Evolutionary conservation across 2,888 invertebrate species (phyloP).

Genomic region (Drosophila merina): DNA sequence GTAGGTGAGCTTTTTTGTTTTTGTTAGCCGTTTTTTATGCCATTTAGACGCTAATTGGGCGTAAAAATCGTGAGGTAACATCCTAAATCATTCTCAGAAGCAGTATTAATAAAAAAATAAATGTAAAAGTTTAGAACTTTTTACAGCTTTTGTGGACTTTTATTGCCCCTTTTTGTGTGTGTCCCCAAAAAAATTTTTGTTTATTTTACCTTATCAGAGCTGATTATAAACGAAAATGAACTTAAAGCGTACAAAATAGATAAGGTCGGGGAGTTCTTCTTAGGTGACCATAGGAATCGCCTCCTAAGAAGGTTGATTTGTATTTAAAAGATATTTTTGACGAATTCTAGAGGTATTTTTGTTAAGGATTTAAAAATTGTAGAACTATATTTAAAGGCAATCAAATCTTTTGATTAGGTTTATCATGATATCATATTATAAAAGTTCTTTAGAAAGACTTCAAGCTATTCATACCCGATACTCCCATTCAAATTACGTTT

Average conservation of each 20-base stretch:
- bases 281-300: constrained; percentile 5
- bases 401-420: no score
- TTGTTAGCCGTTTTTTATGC: constrained; percentile 17
- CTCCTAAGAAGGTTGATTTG: constrained; percentile 28
- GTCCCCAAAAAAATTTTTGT: constrained; percentile 47
- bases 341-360: not conserved
- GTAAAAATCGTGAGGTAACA: constrained; percentile 42
- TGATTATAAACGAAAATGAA: constrained; percentile 66
- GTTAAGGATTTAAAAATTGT: no score
- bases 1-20: constrained; percentile 44
- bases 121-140: constrained; percentile 1
- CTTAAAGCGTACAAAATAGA: constrained; percentile 41
- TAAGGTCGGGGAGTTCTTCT: constrained; percentile 3
- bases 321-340: not conserved
- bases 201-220: constrained; percentile 26
- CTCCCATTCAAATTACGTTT: not conserved
- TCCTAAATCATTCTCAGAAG: constrained; percentile 33
- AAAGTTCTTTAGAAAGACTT: not conserved
- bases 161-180: constrained; percentile 35
- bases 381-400: no score
- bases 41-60: constrained; percentile 61
- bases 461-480: not conserved
- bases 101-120: not conserved
- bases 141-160: not conserved
- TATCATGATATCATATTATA: no score